Evolutionary conservation across 2,797 vertebrate genomes (phyloP).

Genomic region (Thaleichthys pacificus): DNA sequence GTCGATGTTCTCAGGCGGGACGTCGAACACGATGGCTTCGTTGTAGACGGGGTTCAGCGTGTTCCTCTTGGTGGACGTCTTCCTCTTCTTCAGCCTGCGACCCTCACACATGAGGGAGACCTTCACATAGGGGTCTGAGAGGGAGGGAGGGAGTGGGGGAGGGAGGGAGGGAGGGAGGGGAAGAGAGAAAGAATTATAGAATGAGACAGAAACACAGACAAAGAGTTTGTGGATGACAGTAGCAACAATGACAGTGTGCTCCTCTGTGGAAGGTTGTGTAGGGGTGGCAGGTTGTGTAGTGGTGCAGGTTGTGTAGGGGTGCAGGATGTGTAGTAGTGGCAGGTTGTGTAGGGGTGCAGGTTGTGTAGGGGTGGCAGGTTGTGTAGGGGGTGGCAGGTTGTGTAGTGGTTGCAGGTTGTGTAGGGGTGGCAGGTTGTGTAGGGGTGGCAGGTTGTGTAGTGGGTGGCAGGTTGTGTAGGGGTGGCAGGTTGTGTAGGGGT

Average conservation of each 20-base stretch:
- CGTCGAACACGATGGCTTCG: slow-evolving; percentile 98
- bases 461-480: too few relatives aligned
- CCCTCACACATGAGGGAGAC: slow-evolving; percentile 96
- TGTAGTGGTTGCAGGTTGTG: too few relatives aligned
- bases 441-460: too few relatives aligned
- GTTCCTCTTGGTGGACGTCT: slow-evolving; percentile 97
- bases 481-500: too few relatives aligned
- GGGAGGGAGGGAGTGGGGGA: neutral
- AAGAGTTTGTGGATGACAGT: neutral
- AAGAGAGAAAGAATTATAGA: too few relatives aligned
- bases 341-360: too few relatives aligned
- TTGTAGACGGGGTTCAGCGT: slow-evolving; percentile 97
- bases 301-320: too few relatives aligned
- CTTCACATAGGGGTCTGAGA: slow-evolving; percentile 77
- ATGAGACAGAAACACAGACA: neutral
- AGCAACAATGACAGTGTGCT: neutral
- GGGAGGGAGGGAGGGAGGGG: neutral
- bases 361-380: too few relatives aligned
- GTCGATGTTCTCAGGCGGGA: slow-evolving; percentile 96
- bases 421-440: too few relatives aligned
- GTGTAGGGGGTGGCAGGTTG: too few relatives aligned
- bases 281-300: too few relatives aligned
- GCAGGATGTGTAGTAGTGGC: neutral
- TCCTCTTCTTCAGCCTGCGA: slow-evolving; percentile 94
- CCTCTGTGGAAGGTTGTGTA: too few relatives aligned